Evolutionary conservation across 1,140 invertebrate genomes (phyloP), one percentile per base, ranked within the genome.

Genomic region (Zophobas morio): DNA sequence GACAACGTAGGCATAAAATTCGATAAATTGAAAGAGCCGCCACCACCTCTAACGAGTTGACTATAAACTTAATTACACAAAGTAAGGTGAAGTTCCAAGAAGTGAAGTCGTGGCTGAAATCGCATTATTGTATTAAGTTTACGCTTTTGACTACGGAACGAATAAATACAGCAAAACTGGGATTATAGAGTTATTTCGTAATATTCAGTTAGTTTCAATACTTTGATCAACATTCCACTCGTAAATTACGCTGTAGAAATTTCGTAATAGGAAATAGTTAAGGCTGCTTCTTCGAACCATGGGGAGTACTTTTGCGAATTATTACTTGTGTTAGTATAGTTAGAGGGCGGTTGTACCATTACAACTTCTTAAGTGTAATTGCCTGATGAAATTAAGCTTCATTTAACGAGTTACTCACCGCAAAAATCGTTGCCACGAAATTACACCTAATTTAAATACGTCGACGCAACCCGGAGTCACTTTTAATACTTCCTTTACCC

Each of bases 91-190:
- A 77, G 49, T 77, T 39, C 70, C 63, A 70, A 70, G 75, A 72
- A 77, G 70, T 63, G 70, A 77, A 77, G 70, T 77, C 76, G 63
- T 66, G 51, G 54, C 70, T 49, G 39, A 73, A 77, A 77, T 77
- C 76, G 76, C 70, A 77, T 77, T 77, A 66, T 66, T 77, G 76
- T 77, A 77, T 77, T 77, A 77, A 77, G 76, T 77, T 77, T 60
- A 49, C 66, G 76, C 70, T 34, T 57, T 47, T 66, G 40, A 60
- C 1, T 75, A 39, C 56, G 73, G 46, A 75, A 40, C 60, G 60
- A 66, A 66, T 40, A 66, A 66, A 66, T 66, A 66, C 33, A 66
- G 60, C 71, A 53, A 53, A 73, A 73, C 71, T 54, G 35, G 54
- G 53, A 73, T 60, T 60, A 39, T 6, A 36, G 20, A 66, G 60